These are phyloP conservation scores for Piaya cayana DNA, from an alignment of 2,113 vertebrate species.

Conservation along the genomic window DNA sequence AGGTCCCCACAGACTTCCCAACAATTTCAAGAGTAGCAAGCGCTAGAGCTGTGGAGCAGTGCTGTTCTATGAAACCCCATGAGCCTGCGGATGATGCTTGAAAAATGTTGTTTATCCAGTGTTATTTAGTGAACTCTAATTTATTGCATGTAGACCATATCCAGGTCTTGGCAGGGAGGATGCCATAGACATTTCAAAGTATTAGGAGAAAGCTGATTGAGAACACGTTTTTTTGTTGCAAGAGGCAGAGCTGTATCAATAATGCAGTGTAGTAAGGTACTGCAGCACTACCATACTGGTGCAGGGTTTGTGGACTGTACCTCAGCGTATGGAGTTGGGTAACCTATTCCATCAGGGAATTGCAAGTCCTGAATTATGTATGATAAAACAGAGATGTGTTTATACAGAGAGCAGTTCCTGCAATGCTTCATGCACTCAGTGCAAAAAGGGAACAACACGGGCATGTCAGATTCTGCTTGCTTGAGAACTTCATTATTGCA, in stretches of 20 bases:
- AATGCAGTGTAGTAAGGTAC: background rate
- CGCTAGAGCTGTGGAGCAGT: background rate
- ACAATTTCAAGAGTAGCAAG: background rate
- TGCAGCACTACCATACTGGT: background rate
- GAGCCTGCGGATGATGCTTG: background rate
- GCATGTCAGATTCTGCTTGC: background rate
- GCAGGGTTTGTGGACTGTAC: background rate
- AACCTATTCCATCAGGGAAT: background rate
- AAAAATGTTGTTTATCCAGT: background rate
- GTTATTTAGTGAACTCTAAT: background rate
- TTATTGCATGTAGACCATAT: background rate
- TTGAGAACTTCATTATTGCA: slow-evolving; percentile 22
- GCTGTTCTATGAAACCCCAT: background rate
- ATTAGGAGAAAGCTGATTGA: slow-evolving; percentile 7
- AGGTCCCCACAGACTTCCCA: background rate
- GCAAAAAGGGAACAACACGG: background rate
- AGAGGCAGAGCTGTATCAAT: background rate
- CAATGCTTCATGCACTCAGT: background rate
- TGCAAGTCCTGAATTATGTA: slow-evolving; percentile 58
- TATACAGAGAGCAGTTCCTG: slow-evolving; percentile 31
- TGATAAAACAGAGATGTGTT: slow-evolving; percentile 36
- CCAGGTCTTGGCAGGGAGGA: background rate
- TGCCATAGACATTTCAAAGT: background rate
- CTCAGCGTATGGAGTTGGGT: slow-evolving; percentile 19
- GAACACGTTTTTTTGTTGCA: background rate